Base-by-base conservation (phyloP, 92 coral and sea anemone species). In the Epizoanthus ramosus region DNA sequence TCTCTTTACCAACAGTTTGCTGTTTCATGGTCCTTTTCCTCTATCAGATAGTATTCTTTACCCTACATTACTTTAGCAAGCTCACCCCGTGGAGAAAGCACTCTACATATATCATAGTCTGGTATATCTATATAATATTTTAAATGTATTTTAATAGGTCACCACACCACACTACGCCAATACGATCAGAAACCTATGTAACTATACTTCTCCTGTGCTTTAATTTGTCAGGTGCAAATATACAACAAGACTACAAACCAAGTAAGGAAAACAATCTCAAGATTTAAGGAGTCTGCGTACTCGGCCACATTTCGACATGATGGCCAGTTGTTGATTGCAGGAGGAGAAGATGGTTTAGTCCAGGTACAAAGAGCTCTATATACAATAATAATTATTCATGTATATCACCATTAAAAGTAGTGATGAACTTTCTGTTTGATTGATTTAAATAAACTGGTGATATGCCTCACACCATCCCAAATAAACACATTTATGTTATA, bases 241-340 rank as follows among this genome's bases (percentile, higher is more conserved):
- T 96, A 91, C 79, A 93, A 91, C 67, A 81, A 90, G 28, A 93
- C 91, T 33, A 93, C 98, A 75, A 92, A 96, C 76, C 94, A 96
- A 85, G 90, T 92, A 5, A 92, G 79, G 61, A 96, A 90, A 71
- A 88, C 94, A 50, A 88, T 96, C 56, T 92, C 99, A 43, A 90
- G 95, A 59, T 93, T 96, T 70, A 96, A 90, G 73, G 92, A 92
- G 58, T 74, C 75, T 63, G 99, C 97, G 15, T 88, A 88, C 83
- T 84, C 94, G 70, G 98, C 97, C 12, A 86, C 92, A 61, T 96
- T 96, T 39, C 94, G 99, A 17, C 75, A 57, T 65, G 99, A 96
- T 92, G 99, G 99, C 9, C 89, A 93, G 75, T 80, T 96, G 63
- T 52, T 96, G 59, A 89, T 96, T 16, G 94, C 98, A 31, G 99